Base-by-base conservation (phyloP, 2,888 invertebrate species). In the Exephanes ischioxanthus region DNA sequence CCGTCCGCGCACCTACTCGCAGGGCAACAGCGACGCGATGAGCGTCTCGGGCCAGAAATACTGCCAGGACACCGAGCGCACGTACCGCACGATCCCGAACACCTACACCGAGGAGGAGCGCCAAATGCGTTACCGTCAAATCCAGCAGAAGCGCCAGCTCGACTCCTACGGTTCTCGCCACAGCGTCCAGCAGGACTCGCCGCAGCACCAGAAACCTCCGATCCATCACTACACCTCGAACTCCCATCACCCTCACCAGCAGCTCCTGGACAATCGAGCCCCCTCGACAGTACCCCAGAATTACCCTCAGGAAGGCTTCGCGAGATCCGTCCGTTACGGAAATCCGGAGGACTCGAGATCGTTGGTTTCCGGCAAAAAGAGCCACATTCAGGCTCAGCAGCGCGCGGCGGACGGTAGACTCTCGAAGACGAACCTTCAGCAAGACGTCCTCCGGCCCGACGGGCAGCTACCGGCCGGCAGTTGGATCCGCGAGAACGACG, bases 401-500 rank as follows among this genome's bases (percentile, higher is more conserved):
- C 45, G 58, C 1, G 45, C 66, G 26, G 71, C 83, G 6, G 16
- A 79, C 26, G 75, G 63, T 63, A 53, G 85, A 33, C 19, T 77
- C 14, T 86, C 83, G 9, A 82, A 83, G 30, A 76, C 82, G 16
- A 86, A 73, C 71, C 45, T 83, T 0, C 63, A 22, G 37, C 83
- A 84, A 51, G 85, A 85, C 1, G 71, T 53, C 53, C 48, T 63
- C 68, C 84, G 71, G 14, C 55, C 55, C 26, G 73, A 82, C 14
- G 84, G 80, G 41, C 82, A 91, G 55, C 78, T 92, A 1, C 87
- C 90, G 3, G 87, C 91, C 0, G 93, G 93, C 3, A 92, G 92
- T 75, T 94, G 92, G 92, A 88, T 92, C 68, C 91, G 92, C 3
- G 90, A 92, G 58, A 91, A 91, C n/a, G 93, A 93, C 33, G 94